Evolutionary conservation across 2,888 invertebrate genomes (phyloP), one percentile per base, ranked within the genome.

Genomic region (Ormyrus nitidulus): DNA sequence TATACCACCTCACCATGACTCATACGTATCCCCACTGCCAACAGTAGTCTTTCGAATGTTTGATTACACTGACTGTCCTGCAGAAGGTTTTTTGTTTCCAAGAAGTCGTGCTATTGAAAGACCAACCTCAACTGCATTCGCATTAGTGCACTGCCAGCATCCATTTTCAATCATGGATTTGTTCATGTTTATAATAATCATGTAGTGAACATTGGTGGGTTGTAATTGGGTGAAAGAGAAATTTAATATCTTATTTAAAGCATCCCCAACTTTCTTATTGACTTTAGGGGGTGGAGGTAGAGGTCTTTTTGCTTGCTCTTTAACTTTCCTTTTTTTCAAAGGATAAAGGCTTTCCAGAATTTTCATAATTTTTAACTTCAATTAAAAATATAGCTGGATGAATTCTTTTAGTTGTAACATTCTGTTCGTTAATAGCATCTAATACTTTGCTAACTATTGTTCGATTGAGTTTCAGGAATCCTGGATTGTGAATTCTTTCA

Each of bases 101-200:
- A 99, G 98, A 54, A 96, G 97, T 34, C 98, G 99, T 91, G 97
- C 99, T 0, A 98, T 99, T 82, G 99, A 99, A 90, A 93, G 99
- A 81, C 94, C 94, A 85, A 93, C 93, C 84, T 93, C 92, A 0
- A 91, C 85, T 13, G 91, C 91, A 8, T 88, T 89, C 7, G 93
- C 86, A 84, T 90, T 88, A 84, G 88, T 89, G 76, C 90, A 91
- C 5, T 90, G 91, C 84, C 92, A 90, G 82, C 92, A 91, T 5
- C 86, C 85, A 61, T 81, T 85, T 13, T 87, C 86, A 11, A 86
- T 81, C 90, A 92, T 91, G 19, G 87, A 86, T 46, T 91, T 91
- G 70, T 92, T 92, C 83, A 92, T 92, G 84, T 94, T 93, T 13
- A 94, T 90, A 0, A 93, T 92, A 58, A 94, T 88, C 84, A 93